Evolutionary conservation across 2,113 vertebrate genomes (phyloP), one percentile per base, ranked within the genome.

Genomic region (Rhineura floridana): DNA sequence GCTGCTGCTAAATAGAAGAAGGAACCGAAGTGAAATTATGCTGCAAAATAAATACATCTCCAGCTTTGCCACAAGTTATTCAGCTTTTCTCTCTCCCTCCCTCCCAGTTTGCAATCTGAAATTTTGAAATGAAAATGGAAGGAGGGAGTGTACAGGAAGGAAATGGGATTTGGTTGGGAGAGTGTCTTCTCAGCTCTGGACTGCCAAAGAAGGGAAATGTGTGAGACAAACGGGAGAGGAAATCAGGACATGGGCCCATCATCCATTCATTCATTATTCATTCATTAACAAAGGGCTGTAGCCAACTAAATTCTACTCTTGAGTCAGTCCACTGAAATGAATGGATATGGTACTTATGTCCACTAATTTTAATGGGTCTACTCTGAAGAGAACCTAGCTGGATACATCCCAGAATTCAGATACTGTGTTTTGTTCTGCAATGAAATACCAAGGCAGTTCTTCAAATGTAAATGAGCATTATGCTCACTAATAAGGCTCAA

Each of bases 141-240:
- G 5, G 23, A 13, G 12, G 23, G n/a, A 8, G 23, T 42, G 25
- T 28, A 81, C 19, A 9, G 30, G 86, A 87, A 83, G 48, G 25
- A 1, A 21, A 1, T 23, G 3, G 13, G 50, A 7, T 9, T 77
- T 19, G 28, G 10, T 77, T 48, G 23, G 15, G 2, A 19, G 69
- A 90, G 89, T 87, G 73, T 52, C 36, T 89, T 79, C 92, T 87
- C 63, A 90, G 86, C 62, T 91, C 6, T 0, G 52, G 65, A 48
- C 93, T 93, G 93, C 90, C 93, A 93, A 86, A 73, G 86, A 93
- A 92, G 88, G 17, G 48, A 92, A 92, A 94, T 4, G 89, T 91
- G 91, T 83, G 91, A 93, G 92, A 93, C 92, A 90, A 90, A 76
- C 89, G 87, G 83, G 91, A 93, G 92, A 87, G 91, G 91, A 6